A percentile compares a stretch with the other conserved stretches of the same genome.
Evolutionary conservation across 2,113 vertebrate genomes (phyloP).

Genomic region (Nothocercus nigrocapillus): DNA sequence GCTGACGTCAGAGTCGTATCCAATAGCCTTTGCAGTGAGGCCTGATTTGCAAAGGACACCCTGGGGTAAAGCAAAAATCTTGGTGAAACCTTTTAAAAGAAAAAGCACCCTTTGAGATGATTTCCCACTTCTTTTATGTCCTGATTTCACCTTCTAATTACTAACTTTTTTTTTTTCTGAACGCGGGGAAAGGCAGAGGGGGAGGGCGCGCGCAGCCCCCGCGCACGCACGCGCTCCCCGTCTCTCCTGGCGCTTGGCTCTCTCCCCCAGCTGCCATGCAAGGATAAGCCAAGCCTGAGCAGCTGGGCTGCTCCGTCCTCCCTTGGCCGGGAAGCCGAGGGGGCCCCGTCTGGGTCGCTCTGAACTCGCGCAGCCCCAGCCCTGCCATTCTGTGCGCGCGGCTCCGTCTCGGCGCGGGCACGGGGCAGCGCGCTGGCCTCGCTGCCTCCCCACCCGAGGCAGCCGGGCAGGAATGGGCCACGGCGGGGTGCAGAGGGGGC

Average conservation of each 20-base stretch:
- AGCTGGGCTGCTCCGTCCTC: slow-evolving; percentile 70
- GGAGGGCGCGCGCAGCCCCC: background rate
- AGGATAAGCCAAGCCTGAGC: slow-evolving; percentile 58
- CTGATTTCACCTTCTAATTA: slow-evolving; percentile 68
- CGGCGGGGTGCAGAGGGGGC: background rate
- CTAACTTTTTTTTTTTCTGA: background rate
- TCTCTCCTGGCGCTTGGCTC: slow-evolving; percentile 36
- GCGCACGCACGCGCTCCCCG: background rate
- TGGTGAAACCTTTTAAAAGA: slow-evolving; percentile 41
- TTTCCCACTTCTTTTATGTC: slow-evolving; percentile 48
- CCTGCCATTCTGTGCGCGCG: background rate
- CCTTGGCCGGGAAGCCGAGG: slow-evolving; percentile 71
- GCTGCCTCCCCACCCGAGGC: rapidly evolving
- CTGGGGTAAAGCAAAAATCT: slow-evolving; percentile 61
- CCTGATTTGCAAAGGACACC: slow-evolving; percentile 64
- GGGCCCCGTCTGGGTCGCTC: slow-evolving; percentile 71
- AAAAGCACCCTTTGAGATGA: slow-evolving; percentile 2
- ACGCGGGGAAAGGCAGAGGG: background rate
- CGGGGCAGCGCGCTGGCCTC: rapidly evolving
- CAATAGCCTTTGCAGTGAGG: slow-evolving; percentile 64
- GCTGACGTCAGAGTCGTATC: slow-evolving; percentile 50
- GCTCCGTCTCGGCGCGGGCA: rapidly evolving
- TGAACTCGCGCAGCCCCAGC: slow-evolving; percentile 25
- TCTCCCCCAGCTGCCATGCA: slow-evolving; percentile 50
- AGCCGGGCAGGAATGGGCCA: background rate